Evolutionary conservation across 23 tunicate species (phyloP).

Genomic region (Clavelina lepadiformis): DNA sequence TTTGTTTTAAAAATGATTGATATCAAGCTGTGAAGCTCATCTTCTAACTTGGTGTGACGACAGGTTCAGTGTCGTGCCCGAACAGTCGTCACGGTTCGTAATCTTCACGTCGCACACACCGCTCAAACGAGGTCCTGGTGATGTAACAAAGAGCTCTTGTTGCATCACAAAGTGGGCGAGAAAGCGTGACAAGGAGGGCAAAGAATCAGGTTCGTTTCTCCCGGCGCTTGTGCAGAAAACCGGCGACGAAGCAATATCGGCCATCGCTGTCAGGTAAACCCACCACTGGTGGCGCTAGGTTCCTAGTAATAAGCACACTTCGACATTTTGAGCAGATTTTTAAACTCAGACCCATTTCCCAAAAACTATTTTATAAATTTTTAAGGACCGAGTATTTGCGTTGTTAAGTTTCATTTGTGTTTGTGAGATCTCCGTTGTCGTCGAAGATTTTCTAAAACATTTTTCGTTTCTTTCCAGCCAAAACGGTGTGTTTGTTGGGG

Average conservation of each 20-base stretch:
- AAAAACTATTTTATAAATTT: too few relatives aligned
- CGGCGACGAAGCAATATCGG: conserved; percentile 66
- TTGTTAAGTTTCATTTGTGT: neutral
- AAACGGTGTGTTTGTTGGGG: conserved; percentile 62
- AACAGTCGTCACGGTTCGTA: conserved; percentile 13
- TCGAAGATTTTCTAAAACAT: neutral
- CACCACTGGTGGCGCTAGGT: neutral
- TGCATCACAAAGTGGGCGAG: conserved; percentile 72
- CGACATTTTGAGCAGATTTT: too few relatives aligned
- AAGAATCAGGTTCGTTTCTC: conserved; percentile 9
- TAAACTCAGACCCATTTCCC: too few relatives aligned
- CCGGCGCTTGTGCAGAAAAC: conserved; percentile 53
- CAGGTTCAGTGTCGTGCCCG: conserved; percentile 48
- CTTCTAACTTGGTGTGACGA: neutral
- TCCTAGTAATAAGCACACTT: too few relatives aligned
- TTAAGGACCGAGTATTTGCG: too few relatives aligned
- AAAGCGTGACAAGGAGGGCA: conserved; percentile 27
- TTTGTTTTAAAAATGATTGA: neutral
- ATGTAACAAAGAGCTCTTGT: conserved; percentile 9
- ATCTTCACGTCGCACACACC: conserved; percentile 71
- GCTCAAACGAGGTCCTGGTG: conserved; percentile 23
- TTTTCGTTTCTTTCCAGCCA: conserved; percentile 10
- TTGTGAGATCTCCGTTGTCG: neutral
- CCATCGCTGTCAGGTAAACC: conserved; percentile 60
- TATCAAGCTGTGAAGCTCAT: neutral